Evolutionary conservation across 2,888 invertebrate species (phyloP), one percentile per base, ranked within the genome.

Genomic region (Oxyteleia sp.): DNA sequence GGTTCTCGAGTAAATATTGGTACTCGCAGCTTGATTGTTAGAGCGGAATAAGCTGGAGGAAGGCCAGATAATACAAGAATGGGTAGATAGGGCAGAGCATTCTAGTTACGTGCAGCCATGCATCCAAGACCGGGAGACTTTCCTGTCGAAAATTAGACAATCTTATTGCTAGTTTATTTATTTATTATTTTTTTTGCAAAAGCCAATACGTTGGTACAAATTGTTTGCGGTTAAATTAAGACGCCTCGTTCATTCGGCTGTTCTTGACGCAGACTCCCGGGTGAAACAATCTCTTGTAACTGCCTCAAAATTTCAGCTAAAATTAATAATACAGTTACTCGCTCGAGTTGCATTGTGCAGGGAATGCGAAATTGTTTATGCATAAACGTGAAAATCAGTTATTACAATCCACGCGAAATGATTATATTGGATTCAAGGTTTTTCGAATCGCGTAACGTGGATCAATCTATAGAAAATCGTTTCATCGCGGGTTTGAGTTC

Each of bases 1-100:
- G 84, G 81, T 84, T 68, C 55, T 79, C 72, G 86, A 66, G 86
- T 89, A 90, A 91, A 90, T 90, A 89, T 91, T 90, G 87, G 83
- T 81, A 87, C 86, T 87, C 78, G 82, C 78, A 84, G 74, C 75
- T 84, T 68, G 81, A 84, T 78, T 87, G 68, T 59, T 75, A 82
- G 72, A 74, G 72, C 72, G 63, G 53, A 74, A 74, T 74, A 63
- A 83, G 69, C 71, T 71, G 55, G 69, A 74, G 59, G 45, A 71
- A 71, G 53, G 61, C 64, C 66, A 51, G 45, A 55, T 68, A 68
- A 53, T 63, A 76, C 57, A 61, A 64, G 68, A 63, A 59, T 64
- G 61, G 72, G 20, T 74, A 83, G 63, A 66, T 57, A 64, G 26
- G 63, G 57, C 51, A 66, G 45, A 72, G 83, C 86, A 88, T 85